Base-by-base conservation (phyloP, 2,888 invertebrate species). In the Glaucopsyche alexis region DNA sequence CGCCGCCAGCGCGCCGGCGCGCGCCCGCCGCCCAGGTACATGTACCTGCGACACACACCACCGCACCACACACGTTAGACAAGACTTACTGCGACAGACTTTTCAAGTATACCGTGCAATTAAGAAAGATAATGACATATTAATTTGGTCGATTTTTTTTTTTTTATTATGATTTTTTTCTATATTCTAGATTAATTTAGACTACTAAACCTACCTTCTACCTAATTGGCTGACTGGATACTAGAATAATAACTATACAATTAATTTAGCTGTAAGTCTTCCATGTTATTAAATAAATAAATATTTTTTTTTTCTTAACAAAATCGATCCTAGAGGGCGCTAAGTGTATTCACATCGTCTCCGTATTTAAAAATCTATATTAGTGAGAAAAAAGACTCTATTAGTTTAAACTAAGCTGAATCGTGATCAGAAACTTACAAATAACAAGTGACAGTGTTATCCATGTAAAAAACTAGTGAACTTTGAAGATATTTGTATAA, bases 1-100 rank as follows among this genome's bases (percentile, higher is more conserved):
- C 80, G 81, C 9, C 91, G 87, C 85, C 85, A 87, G 16, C 81
- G 80, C 7, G 83, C 84, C 47, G 85, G 81, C 7, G 82, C 79
- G 9, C 80, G 67, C 0, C 88, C 90, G 0, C 90, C 91, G 65
- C 90, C 91, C 76, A 92, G 77, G 83, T 89, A 87, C 90, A 90
- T 91, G 84, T 91, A 91, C 16, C 91, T 91, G 72, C 5, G 11
- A 13, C 42, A n/a, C 64, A n/a, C 75, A 16, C 2, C 8, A 8
- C 52, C 64, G 13, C 75, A 16, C 2, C 8, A 8, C 52, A 52
- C 16, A 19, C 52, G 8, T 16, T 16, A 16, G n/a, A 29, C 29
- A 29, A 29, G 29, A 2, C 29, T 29, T 29, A 3, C 29, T 29
- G 29, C 29, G 29, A 29, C 29, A 29, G 3, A 29, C n/a, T n/a